Evolutionary conservation across 2,888 invertebrate genomes (phyloP).

Genomic region (Drosophila dives): DNA sequence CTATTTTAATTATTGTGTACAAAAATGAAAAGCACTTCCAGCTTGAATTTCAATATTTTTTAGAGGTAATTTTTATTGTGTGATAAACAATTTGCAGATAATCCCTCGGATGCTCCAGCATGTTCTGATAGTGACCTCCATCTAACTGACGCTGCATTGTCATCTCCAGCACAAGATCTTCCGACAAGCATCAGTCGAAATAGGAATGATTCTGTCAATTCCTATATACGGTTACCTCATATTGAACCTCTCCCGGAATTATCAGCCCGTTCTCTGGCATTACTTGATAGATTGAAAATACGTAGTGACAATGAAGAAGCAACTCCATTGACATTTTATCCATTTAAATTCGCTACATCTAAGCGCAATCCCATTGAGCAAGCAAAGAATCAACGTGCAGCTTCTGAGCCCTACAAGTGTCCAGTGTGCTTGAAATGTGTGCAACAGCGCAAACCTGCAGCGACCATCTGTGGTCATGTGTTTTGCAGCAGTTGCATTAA

Average conservation of each 20-base stretch:
- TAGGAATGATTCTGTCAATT: not conserved
- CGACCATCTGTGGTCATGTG: constrained; percentile 60
- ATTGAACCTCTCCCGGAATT: constrained; percentile 2
- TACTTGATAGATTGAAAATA: constrained; percentile 4
- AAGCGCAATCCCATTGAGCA: not conserved
- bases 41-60: not conserved
- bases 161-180: not conserved
- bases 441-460: constrained; percentile 34
- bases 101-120: not conserved
- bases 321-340: not conserved
- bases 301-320: not conserved
- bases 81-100: constrained; percentile 11
- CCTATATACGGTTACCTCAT: not conserved
- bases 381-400: not conserved
- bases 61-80: not conserved
- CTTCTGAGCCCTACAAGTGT: constrained; percentile 41
- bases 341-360: not conserved
- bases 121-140: not conserved
- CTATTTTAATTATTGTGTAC: not conserved
- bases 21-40: not conserved
- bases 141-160: constrained; percentile 13
- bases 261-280: not conserved
- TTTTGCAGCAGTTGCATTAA: constrained; percentile 54
- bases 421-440: constrained; percentile 49
- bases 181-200: not conserved